Base-by-base conservation (phyloP, 1,140 invertebrate genomes). In the Drosophila trapezifrons region DNA sequence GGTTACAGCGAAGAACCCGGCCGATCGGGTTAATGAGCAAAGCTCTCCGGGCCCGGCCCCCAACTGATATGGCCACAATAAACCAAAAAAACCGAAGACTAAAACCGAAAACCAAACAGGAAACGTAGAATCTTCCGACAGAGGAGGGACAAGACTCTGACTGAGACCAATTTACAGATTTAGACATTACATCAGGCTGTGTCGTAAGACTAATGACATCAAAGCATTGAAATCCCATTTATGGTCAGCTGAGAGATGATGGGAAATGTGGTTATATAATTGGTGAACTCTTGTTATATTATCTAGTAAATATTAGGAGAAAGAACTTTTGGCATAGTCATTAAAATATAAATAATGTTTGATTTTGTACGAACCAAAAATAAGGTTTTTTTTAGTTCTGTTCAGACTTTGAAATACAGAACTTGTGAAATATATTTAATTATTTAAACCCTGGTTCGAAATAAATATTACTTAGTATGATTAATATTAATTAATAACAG, bases 21-120 rank as follows among this genome's bases (percentile, higher is more conserved):
- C 66, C 66, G 83, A 49, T 87, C 58, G 73, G 67, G 71, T 86
- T 87, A 87, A 86, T 87, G 83, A 82, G 83, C 79, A 57, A 65
- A 86, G 74, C 74, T 64, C 63, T 55, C 49, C 60, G 46, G 65
- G 46, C 37, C 18, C 10, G 37, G 60, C 65, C 63, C 66, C 63
- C 67, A 69, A 64, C 79, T 59, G 58, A 63, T 52, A 12, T 58
- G 46, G 45, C 37, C 67, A 52, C 17, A 51, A 64, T 49, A 64
- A 43, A 35, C 63, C 56, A 37, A 32, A 42, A 46, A 51, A 25
- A 52, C 45, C 6, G 2, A 13, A 37, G 6, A 38, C 1, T 2
- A 35, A 52, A 20, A 52, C 29, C 12, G 13, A 45, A 64, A 59
- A n/a, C 43, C 18, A 64, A 65, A 69, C 65, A 69, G 65, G 65